Percentiles rank a stretch among this genome's conserved stretches.
These are phyloP conservation scores for Patagioenas fasciata DNA, from an alignment of 2,113 vertebrate species.

Conservation along the genomic window DNA sequence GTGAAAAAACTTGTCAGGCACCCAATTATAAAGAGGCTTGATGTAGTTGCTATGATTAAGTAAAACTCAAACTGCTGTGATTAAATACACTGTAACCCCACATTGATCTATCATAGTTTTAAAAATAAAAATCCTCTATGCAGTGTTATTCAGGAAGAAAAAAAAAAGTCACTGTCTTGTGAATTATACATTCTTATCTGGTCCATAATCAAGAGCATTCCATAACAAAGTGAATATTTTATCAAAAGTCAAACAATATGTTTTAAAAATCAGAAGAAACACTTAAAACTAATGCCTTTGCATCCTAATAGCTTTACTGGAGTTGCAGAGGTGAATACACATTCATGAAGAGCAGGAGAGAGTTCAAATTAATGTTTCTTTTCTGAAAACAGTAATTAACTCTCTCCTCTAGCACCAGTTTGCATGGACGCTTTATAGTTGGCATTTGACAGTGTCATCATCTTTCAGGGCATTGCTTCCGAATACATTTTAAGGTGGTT, in stretches of 20 bases:
- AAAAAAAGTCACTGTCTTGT: not conserved
- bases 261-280: conserved; percentile 55
- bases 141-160: not conserved
- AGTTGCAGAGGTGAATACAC: not conserved
- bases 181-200: conserved; percentile 50
- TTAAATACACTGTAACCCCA: conserved; percentile 50
- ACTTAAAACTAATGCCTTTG: conserved; percentile 30
- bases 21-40: not conserved
- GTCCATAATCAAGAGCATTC: conserved; percentile 46
- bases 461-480: conserved; percentile 7
- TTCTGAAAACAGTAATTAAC: not conserved
- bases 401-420: not conserved
- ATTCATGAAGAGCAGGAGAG: not conserved
- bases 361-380: not conserved
- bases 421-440: not conserved
- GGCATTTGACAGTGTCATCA: not conserved
- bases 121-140: conserved; percentile 49
- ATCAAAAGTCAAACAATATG: conserved; percentile 59
- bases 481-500: not conserved
- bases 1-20: conserved; percentile 6
- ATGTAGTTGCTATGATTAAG: conserved; percentile 16
- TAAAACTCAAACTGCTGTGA: conserved; percentile 25
- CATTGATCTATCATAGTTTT: conserved; percentile 34
- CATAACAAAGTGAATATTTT: conserved; percentile 62
- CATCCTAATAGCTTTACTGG: conserved; percentile 13